phyloP scores from a whole-genome alignment of 2,888 invertebrate genomes.

The Diaphora mendica region DNA sequence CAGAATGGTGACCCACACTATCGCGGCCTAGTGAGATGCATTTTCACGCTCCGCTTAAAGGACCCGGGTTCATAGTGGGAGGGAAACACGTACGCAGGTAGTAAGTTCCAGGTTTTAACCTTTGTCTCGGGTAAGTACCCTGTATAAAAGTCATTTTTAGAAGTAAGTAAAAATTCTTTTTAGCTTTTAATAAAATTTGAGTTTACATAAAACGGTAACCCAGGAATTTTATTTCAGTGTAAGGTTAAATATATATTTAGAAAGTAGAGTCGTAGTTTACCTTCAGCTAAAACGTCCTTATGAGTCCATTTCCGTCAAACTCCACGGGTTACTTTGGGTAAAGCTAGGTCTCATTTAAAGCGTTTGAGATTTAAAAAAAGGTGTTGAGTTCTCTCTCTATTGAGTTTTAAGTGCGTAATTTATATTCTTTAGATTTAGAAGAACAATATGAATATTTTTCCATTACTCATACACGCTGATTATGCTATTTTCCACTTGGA shows the following conservation, averaged over 20 bases:
- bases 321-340: not conserved
- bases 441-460: not conserved
- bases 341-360: conserved; percentile 23
- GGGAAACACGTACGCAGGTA: too few species aligned
- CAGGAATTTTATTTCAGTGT: conserved; percentile 1
- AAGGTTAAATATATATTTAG: conserved; percentile 11
- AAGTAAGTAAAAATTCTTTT: too few species aligned
- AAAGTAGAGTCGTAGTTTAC: conserved; percentile 25
- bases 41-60: too few species aligned
- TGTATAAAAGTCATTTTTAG: not conserved
- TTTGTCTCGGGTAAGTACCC: not conserved
- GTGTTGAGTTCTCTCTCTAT: not conserved
- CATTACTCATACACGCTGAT: not conserved
- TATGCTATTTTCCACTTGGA: too few species aligned
- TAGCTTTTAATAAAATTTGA: not conserved
- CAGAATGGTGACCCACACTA: too few species aligned
- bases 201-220: not conserved
- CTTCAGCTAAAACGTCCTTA: conserved; percentile 23
- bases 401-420: not conserved
- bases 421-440: not conserved
- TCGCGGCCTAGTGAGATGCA: too few species aligned
- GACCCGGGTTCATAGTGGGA: too few species aligned
- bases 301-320: conserved; percentile 26
- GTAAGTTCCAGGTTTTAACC: too few species aligned
- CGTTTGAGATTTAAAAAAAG: conserved; percentile 6